phyloP scores from a whole-genome alignment of 2,888 invertebrate species.

The Caenorhabditis angaria region DNA sequence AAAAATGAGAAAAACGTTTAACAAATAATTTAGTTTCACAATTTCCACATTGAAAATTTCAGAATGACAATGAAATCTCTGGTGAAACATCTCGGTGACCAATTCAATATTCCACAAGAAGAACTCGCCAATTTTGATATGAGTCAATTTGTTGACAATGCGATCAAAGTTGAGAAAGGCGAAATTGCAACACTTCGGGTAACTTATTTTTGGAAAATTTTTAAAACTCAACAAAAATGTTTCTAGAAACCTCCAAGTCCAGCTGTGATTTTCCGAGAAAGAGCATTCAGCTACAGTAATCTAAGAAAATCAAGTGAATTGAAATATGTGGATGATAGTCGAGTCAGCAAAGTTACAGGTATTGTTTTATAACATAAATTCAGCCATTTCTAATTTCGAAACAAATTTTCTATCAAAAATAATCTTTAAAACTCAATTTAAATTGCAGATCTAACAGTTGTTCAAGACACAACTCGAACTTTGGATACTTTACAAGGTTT shows the following conservation, averaged over 20 bases:
- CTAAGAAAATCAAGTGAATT: constrained; percentile 51
- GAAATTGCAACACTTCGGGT: constrained; percentile 41
- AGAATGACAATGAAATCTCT: constrained; percentile 67
- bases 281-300: constrained; percentile 51
- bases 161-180: constrained; percentile 57
- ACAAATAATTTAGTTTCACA: no score
- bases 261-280: constrained; percentile 41
- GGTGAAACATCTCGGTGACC: constrained; percentile 68
- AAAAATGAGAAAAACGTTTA: no score
- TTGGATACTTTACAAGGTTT: constrained; percentile 30
- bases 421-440: no score
- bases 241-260: constrained; percentile 18
- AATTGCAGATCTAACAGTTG: constrained; percentile 26
- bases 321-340: constrained; percentile 47
- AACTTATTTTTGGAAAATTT: no score
- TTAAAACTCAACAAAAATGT: no score
- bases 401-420: no score
- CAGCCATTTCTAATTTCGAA: no score
- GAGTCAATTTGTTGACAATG: constrained; percentile 67
- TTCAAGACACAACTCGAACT: constrained; percentile 36
- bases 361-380: no score
- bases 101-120: constrained; percentile 65
- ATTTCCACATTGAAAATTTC: no score
- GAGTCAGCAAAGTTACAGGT: constrained; percentile 39
- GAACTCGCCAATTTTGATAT: constrained; percentile 62